Evolutionary conservation across 2,888 invertebrate genomes (phyloP), one percentile per base, ranked within the genome.

Genomic region (Myathropa florea): DNA sequence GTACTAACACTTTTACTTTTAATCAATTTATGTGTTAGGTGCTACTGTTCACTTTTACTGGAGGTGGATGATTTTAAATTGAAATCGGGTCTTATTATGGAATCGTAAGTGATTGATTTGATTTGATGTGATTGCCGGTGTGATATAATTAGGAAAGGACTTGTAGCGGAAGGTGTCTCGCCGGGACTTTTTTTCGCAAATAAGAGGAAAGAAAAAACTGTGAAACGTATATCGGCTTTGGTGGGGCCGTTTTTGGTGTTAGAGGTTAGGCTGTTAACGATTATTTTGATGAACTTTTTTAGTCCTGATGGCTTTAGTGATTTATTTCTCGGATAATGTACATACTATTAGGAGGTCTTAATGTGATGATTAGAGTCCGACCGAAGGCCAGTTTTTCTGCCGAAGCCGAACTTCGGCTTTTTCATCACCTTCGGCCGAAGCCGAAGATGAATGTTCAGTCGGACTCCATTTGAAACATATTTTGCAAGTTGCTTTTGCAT

Each of bases 1-100:
- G 78, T 86, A 86, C 86, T 83, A 83, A 83, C 86, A 86, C 86
- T 86, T 86, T 86, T 86, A 86, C 86, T 86, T 86, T 86, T 86
- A 86, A 83, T 86, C 83, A 86, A 83, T 86, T 86, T 86, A 83
- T 83, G 83, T 83, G 67, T 86, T 68, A 73, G 73, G 71, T 33
- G 83, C 86, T 86, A 86, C 86, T 86, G 86, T 86, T 83, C 83
- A 83, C 83, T 86, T 86, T 86, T 83, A 86, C 86, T 86, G 57
- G 60, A 55, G 75, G 64, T 78, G 71, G 78, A 82, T 78, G 68
- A 68, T 78, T 83, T 83, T 59, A 75, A 85, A 86, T 79, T 79
- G 78, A 71, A 78, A 72, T 70, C 65, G 64, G 64, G 65, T 73
- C 86, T 86, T 86, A 75, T 82, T 65, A 78, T 82, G 78, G 82